Evolutionary conservation across 2,888 invertebrate genomes (phyloP).

Genomic region (Leucoptera coffeella): DNA sequence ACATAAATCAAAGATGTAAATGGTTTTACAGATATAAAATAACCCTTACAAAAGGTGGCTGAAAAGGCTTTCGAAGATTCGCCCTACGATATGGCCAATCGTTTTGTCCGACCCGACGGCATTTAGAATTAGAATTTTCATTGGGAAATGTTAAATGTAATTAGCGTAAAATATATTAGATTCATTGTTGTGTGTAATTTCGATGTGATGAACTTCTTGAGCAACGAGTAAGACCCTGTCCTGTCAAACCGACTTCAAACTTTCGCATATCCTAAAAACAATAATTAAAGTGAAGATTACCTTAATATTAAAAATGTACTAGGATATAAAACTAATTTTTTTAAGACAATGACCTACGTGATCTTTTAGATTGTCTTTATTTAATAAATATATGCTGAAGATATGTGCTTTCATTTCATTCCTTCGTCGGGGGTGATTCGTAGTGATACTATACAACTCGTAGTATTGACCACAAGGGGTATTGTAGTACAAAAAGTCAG

Average conservation of each 20-base stretch:
- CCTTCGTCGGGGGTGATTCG: too few relatives aligned
- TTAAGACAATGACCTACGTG: conserved; percentile 53
- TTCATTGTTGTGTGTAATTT: conserved; percentile 39
- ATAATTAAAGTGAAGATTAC: conserved; percentile 48
- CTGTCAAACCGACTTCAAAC: conserved; percentile 45
- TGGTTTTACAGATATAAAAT: too few relatives aligned
- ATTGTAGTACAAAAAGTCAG: too few relatives aligned
- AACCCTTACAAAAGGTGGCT: too few relatives aligned
- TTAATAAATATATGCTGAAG: conserved; percentile 55
- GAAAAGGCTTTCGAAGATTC: too few relatives aligned
- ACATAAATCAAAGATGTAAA: too few relatives aligned
- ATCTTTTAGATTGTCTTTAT: conserved; percentile 56
- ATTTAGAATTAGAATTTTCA: conserved; percentile 25
- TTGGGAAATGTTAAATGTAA: conserved; percentile 32
- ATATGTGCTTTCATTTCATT: too few relatives aligned
- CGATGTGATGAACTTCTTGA: conserved; percentile 42
- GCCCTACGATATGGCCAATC: too few relatives aligned
- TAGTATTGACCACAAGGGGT: too few relatives aligned
- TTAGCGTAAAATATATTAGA: conserved; percentile 24
- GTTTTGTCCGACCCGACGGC: too few relatives aligned
- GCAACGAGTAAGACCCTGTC: conserved; percentile 47
- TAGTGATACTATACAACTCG: too few relatives aligned
- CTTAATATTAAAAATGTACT: conserved; percentile 48
- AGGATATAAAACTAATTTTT: conserved; percentile 52
- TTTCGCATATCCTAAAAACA: conserved; percentile 53